Conservation (phyloP, 2,113 vertebrate species). For the Eonycteris spelaea region DNA sequence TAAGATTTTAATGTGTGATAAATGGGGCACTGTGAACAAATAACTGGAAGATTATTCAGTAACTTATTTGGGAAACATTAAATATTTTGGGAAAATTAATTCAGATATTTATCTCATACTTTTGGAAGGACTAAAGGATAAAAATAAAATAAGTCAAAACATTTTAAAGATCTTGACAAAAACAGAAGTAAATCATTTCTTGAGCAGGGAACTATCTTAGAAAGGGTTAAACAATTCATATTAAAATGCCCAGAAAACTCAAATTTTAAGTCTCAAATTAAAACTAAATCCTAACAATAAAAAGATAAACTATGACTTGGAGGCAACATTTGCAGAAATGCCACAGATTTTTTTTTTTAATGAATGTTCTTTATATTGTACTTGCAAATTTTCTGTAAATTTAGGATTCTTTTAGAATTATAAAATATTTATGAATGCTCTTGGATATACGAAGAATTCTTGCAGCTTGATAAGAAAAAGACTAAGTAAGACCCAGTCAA, state of each 20-base stretch:
- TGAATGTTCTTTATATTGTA: neutral
- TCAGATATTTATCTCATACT: neutral
- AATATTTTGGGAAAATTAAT: neutral
- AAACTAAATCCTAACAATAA: neutral
- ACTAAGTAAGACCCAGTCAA: neutral
- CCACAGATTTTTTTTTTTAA: neutral
- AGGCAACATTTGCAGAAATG: neutral
- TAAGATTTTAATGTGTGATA: neutral
- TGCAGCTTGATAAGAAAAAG: neutral
- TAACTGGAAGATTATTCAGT: neutral
- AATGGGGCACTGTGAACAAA: neutral
- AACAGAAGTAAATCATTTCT: slow-evolving; percentile 11
- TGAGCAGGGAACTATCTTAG: neutral
- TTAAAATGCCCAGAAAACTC: neutral
- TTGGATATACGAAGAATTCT: neutral
- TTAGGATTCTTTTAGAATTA: slow-evolving; percentile 2
- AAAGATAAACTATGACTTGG: neutral
- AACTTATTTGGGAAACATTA: neutral
- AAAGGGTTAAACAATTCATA: slow-evolving; percentile 21
- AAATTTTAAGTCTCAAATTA: neutral
- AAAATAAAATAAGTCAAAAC: neutral
- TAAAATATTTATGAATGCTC: neutral
- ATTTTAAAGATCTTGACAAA: slow-evolving; percentile 2
- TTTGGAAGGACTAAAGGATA: neutral
- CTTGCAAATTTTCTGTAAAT: neutral